Percentiles rank a stretch among this genome's conserved stretches.
Conservation (phyloP, 2,113 vertebrate genomes). For the Spheniscus mendiculus region DNA sequence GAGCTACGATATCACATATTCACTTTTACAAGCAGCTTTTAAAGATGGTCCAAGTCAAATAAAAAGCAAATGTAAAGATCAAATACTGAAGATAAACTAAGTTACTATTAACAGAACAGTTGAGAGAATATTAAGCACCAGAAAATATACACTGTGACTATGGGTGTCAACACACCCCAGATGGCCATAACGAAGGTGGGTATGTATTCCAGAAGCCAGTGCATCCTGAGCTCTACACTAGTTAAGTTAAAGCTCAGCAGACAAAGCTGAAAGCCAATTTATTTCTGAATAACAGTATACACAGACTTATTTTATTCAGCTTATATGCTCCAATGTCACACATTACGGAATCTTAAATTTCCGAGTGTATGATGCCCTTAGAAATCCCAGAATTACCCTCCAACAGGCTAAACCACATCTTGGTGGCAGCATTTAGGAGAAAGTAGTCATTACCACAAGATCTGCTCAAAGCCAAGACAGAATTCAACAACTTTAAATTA, state of each 20-base stretch:
- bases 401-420: neutral
- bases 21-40: constrained; percentile 1
- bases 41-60: neutral
- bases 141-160: neutral
- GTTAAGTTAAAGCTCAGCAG: neutral
- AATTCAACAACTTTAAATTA: neutral
- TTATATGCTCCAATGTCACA: neutral
- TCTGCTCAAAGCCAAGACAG: neutral
- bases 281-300: neutral
- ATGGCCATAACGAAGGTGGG: neutral
- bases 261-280: neutral
- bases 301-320: neutral
- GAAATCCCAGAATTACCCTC: neutral
- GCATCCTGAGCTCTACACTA: neutral
- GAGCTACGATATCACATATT: neutral
- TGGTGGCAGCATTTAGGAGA: neutral
- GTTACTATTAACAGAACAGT: neutral
- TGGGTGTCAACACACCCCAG: neutral
- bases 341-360: neutral
- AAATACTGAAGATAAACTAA: neutral
- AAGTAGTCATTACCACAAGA: neutral
- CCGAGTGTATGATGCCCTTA: neutral
- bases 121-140: neutral
- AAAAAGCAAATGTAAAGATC: neutral
- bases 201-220: neutral